Evolutionary conservation across 1,140 invertebrate genomes (phyloP), one percentile per base, ranked within the genome.

Genomic region (Palaemon carinicauda): DNA sequence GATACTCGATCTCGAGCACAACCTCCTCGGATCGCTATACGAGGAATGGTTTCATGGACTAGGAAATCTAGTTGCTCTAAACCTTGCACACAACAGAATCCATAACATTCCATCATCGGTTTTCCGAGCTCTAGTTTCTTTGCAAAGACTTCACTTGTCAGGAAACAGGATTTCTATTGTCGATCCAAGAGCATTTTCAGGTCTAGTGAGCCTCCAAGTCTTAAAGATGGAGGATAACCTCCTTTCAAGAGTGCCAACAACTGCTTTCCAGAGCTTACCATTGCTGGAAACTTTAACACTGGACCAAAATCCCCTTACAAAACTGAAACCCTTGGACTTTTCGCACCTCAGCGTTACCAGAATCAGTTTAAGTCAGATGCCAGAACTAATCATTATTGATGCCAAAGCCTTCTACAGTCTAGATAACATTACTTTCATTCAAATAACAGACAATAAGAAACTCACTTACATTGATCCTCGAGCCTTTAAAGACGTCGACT

Each of bases 321-420:
- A 90, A 65, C 81, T 93, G 10, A 87, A 89, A 29, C 87, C 89
- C 0, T 87, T 90, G 3, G 91, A 91, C 75, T 92, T 93, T 78
- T 80, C 89, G 3, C 87, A 90, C 33, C 82, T 92, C 14, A 90
- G 89, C 41, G 89, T 92, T 0, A 87, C 89, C 0, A 90, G 91
- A 71, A 74, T 92, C 0, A 90, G 90, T 19, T 78, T 93, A 0
- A 90, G 90, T 51, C 90, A 91, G 71, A 91, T 92, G 90, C 91
- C 91, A 3, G 83, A 90, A 24, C 90, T 93, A 17, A 53, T 24
- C 17, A 90, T 92, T 0, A 90, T 93, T 21, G 92, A 92, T 69
- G 84, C 89, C 21, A 89, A 90, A 54, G 91, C 92, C 1, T 93
- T 93, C 85, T 89, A 89, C 77, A 91, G 92, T 88, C 88, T 93